phyloP scores from a whole-genome alignment of 2,113 vertebrate genomes.

The Fukomys damarensis region DNA sequence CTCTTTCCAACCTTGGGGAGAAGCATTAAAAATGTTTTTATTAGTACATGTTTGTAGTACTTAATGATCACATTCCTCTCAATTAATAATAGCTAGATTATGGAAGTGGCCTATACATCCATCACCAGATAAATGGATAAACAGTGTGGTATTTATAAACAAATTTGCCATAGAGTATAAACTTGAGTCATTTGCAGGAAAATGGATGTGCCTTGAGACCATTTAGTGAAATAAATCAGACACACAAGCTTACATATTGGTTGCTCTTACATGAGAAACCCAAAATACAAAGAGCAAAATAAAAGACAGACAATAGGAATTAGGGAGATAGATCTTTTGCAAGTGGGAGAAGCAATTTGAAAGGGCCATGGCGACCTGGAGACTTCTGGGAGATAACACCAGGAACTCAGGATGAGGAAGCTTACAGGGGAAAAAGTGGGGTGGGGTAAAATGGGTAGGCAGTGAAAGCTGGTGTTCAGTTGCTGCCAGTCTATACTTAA shows the following conservation, averaged over 20 bases:
- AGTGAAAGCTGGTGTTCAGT: background rate
- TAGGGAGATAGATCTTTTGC: too few species aligned
- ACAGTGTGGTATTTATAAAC: background rate
- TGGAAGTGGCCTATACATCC: background rate
- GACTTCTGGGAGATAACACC: background rate
- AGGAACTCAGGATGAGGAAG: background rate
- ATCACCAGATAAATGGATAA: background rate
- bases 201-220: background rate
- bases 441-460: background rate
- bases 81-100: background rate
- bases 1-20: background rate
- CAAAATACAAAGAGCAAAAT: too few species aligned
- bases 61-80: background rate
- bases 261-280: too few species aligned
- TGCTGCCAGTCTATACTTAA: background rate
- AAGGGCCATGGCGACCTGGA: background rate
- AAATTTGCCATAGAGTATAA: background rate
- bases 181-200: background rate
- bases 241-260: too few species aligned
- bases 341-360: background rate
- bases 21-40: background rate
- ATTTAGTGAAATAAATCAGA: background rate
- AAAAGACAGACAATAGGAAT: too few species aligned
- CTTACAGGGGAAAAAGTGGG: background rate
- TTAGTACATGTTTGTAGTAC: background rate